Conservation (phyloP, 2,797 vertebrate genomes). For the Tragopan temminckii region DNA sequence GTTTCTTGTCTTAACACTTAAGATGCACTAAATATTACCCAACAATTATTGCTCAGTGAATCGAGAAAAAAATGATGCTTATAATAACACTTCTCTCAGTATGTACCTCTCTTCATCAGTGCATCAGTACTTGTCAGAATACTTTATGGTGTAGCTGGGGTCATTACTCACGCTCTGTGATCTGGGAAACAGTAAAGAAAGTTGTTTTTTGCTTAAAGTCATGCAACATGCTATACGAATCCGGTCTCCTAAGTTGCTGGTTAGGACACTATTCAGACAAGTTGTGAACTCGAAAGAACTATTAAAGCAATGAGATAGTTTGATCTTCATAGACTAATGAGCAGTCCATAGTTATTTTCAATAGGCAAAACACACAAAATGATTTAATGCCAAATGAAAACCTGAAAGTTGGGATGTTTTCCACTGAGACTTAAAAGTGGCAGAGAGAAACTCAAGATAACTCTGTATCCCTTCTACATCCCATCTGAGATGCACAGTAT, state of each 20-base stretch:
- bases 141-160: not conserved
- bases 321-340: slow-evolving; percentile 37
- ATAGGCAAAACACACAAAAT: not conserved
- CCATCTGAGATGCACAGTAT: not conserved
- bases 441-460: not conserved
- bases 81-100: not conserved
- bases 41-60: not conserved
- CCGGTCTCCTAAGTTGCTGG: not conserved
- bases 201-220: not conserved
- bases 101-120: not conserved
- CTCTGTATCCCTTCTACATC: not conserved
- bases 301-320: slow-evolving; percentile 5
- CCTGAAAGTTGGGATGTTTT: slow-evolving; percentile 26
- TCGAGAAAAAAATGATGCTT: not conserved
- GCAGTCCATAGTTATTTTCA: slow-evolving; percentile 18
- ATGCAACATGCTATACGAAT: not conserved
- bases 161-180: slow-evolving; percentile 6
- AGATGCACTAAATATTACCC: not conserved
- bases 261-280: slow-evolving; percentile 23
- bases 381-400: slow-evolving; percentile 13
- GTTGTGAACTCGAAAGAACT: not conserved
- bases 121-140: not conserved
- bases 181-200: not conserved
- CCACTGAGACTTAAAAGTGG: not conserved
- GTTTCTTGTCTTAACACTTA: not conserved